Conservation (phyloP, 2,888 invertebrate species). For the Chymomyza procnemis region DNA sequence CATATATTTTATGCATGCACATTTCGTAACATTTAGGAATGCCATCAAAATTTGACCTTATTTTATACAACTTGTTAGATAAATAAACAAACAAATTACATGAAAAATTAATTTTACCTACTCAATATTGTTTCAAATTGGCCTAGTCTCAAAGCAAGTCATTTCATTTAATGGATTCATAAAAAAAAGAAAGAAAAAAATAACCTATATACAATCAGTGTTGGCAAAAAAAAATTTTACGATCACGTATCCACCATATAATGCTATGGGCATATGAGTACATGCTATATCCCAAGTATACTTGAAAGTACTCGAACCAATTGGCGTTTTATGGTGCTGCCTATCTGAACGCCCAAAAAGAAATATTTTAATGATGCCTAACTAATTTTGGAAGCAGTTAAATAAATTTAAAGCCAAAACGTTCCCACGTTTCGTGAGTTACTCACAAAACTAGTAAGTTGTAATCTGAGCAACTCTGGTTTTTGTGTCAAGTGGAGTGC, state of each 20-base stretch:
- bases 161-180: background rate
- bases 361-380: background rate
- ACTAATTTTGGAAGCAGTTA: background rate
- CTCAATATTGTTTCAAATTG: background rate
- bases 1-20: background rate
- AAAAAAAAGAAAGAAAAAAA: background rate
- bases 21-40: background rate
- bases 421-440: background rate
- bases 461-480: background rate
- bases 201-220: background rate
- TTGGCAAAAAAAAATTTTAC: background rate
- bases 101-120: background rate
- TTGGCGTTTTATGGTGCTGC: background rate
- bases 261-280: background rate
- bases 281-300: background rate
- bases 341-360: background rate
- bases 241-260: background rate
- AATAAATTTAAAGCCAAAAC: background rate
- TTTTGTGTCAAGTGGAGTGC: background rate
- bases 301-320: background rate
- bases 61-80: background rate
- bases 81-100: background rate
- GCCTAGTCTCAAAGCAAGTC: background rate
- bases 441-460: background rate
- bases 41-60: background rate